Evolutionary conservation across 2,113 vertebrate genomes (phyloP).

Genomic region (Chloroceryle aenea): DNA sequence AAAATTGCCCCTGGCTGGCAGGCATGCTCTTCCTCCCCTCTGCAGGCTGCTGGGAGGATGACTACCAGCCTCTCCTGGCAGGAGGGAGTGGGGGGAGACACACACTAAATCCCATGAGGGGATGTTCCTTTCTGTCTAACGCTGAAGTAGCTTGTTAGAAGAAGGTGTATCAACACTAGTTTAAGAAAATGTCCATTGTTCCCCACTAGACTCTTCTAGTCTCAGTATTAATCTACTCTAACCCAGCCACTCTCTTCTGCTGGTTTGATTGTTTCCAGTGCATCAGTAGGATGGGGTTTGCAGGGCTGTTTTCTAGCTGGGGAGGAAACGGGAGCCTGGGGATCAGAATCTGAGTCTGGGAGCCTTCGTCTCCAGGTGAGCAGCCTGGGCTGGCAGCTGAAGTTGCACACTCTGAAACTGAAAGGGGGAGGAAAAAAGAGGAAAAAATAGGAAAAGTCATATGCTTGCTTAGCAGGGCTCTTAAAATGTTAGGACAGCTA

Average conservation of each 20-base stretch:
- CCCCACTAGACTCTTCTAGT: background rate
- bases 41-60: background rate
- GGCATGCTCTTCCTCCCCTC: background rate
- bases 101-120: background rate
- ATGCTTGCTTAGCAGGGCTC: background rate
- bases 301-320: background rate
- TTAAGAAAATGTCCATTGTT: too few species aligned
- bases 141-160: background rate
- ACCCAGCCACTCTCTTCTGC: background rate
- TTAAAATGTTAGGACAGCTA: background rate
- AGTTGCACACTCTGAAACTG: background rate
- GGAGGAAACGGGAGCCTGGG: background rate
- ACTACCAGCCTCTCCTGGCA: background rate
- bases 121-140: rapidly evolving
- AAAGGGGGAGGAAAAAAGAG: background rate
- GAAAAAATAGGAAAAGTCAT: background rate
- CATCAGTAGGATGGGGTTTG: background rate
- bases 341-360: background rate
- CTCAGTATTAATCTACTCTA: background rate
- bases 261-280: background rate
- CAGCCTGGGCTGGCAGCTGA: background rate
- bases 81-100: background rate
- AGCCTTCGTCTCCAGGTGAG: background rate
- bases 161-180: background rate
- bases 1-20: background rate